A percentile compares a stretch with the other conserved stretches of the same genome.
Evolutionary conservation across 2,113 vertebrate genomes (phyloP).

Genomic region (Etheostoma cragini): DNA sequence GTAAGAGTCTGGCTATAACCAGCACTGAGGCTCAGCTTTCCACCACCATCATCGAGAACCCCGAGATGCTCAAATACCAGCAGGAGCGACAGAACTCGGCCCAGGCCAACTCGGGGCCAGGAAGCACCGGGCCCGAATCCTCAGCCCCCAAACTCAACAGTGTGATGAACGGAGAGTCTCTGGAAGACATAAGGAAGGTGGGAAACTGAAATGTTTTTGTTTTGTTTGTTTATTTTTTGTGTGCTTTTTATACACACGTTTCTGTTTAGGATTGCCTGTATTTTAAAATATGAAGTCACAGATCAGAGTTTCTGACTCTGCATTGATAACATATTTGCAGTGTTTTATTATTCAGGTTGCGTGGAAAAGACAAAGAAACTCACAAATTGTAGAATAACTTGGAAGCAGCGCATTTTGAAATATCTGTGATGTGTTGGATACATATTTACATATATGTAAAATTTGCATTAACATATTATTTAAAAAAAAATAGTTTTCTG

Average conservation of each 20-base stretch:
- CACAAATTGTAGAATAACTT: background rate
- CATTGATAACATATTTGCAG: too few relatives aligned
- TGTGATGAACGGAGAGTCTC: constrained; percentile 95
- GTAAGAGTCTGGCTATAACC: constrained; percentile 97
- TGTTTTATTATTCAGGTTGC: background rate
- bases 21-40: constrained; percentile 92
- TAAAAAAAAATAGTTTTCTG: too few relatives aligned
- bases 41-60: constrained; percentile 97
- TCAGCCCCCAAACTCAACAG: constrained; percentile 90
- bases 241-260: too few relatives aligned
- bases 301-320: too few relatives aligned
- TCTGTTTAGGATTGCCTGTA: too few relatives aligned
- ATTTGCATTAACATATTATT: too few relatives aligned
- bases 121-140: constrained; percentile 63
- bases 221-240: too few relatives aligned
- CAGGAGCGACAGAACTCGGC: constrained; percentile 86
- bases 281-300: too few relatives aligned
- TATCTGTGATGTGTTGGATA: background rate
- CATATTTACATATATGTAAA: too few relatives aligned
- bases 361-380: background rate
- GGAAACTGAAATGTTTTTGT: background rate
- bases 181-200: constrained; percentile 98
- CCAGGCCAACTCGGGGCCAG: constrained; percentile 63
- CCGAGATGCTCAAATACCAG: constrained; percentile 98
- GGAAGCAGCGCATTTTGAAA: background rate